A percentile compares a stretch with the other conserved stretches of the same genome.
Conservation (phyloP, 2,797 vertebrate species). For the Meriones psammophilus region DNA sequence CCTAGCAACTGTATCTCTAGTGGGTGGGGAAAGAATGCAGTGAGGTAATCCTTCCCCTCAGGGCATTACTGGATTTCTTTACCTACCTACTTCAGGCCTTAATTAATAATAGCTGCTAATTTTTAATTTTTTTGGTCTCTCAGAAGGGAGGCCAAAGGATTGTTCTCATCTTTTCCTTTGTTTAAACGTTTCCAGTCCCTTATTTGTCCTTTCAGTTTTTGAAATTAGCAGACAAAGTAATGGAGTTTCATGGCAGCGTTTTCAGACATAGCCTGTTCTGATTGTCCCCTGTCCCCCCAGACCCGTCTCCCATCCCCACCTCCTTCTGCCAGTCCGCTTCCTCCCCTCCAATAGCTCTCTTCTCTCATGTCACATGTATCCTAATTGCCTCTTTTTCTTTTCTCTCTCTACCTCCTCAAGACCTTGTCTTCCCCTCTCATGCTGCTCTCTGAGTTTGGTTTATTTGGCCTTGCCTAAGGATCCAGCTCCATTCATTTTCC, state of each 20-base stretch:
- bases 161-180: background rate
- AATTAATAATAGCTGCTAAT: no score
- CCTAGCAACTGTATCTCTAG: no score
- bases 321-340: background rate
- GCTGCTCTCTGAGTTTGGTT: background rate
- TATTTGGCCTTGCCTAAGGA: background rate
- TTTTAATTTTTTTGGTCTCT: no score
- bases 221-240: background rate
- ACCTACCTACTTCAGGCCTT: no score
- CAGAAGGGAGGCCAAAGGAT: background rate
- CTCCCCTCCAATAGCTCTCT: background rate
- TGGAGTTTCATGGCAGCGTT: background rate
- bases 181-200: background rate
- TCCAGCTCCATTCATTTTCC: background rate
- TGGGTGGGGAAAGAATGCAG: no score
- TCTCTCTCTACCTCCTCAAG: background rate
- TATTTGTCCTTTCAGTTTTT: background rate
- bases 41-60: no score
- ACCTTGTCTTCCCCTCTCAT: background rate
- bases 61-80: no score
- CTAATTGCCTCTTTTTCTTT: background rate
- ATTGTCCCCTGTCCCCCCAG: background rate
- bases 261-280: background rate
- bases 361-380: background rate
- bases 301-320: background rate